Evolutionary conservation across 2,888 invertebrate genomes (phyloP).

Genomic region (Cephus pulcher): DNA sequence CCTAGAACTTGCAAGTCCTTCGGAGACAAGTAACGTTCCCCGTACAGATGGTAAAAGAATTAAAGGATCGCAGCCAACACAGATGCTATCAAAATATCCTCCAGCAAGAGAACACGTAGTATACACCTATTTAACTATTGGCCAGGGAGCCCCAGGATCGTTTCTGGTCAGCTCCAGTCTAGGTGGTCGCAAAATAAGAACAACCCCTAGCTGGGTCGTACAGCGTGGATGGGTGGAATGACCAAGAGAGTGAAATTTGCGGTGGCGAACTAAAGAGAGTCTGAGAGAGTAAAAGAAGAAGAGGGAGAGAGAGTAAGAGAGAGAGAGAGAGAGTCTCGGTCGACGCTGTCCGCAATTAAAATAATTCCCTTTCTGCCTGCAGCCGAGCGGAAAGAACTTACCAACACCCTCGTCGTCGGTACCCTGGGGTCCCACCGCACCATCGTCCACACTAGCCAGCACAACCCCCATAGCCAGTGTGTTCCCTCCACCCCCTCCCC

Average conservation of each 20-base stretch:
- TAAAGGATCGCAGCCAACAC: neutral
- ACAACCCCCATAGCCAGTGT: neutral
- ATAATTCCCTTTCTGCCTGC: constrained; percentile 67
- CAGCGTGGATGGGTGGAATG: constrained; percentile 20
- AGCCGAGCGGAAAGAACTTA: constrained; percentile 67
- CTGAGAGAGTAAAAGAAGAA: constrained; percentile 25
- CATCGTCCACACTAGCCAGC: constrained; percentile 12
- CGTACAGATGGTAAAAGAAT: neutral
- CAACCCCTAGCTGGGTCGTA: neutral
- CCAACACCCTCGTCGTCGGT: constrained; percentile 56
- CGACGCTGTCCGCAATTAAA: constrained; percentile 67
- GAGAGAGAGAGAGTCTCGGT: constrained; percentile 55
- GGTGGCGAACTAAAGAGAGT: constrained; percentile 26
- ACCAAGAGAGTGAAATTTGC: constrained; percentile 30
- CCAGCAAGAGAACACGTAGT: neutral
- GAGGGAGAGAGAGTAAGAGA: constrained; percentile 30
- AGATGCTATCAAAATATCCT: neutral
- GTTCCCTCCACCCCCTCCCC: constrained; percentile 22
- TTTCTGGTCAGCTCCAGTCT: neutral
- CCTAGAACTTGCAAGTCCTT: neutral
- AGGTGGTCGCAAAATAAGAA: neutral
- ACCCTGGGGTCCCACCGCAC: constrained; percentile 41
- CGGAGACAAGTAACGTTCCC: neutral
- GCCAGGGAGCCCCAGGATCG: neutral
- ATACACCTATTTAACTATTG: neutral